phyloP scores from a whole-genome alignment of 2,113 vertebrate genomes.

The Elephas maximus region DNA sequence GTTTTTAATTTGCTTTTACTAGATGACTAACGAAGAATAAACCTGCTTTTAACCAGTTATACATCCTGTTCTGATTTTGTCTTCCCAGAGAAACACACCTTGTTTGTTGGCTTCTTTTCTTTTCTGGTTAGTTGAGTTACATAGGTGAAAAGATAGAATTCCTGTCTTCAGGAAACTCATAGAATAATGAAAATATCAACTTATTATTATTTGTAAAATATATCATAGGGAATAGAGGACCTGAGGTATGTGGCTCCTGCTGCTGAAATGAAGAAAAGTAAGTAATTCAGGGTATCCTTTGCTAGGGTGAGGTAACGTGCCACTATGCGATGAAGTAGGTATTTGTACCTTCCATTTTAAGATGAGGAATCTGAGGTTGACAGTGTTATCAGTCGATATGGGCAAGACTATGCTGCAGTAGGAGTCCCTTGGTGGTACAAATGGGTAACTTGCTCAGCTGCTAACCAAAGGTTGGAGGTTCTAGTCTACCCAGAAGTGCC shows the following conservation, averaged over 20 bases:
- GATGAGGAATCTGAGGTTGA: neutral
- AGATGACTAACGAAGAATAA: slow-evolving; percentile 63
- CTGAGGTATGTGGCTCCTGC: neutral
- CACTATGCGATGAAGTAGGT: neutral
- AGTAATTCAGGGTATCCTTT: neutral
- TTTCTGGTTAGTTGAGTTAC: neutral
- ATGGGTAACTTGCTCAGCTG: neutral
- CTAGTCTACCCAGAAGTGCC: neutral
- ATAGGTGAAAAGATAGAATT: slow-evolving; percentile 23
- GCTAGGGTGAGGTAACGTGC: neutral
- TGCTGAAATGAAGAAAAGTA: neutral
- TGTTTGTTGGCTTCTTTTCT: neutral
- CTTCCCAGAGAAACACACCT: slow-evolving; percentile 33
- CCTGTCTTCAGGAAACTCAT: neutral
- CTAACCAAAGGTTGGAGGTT: neutral
- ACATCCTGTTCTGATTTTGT: slow-evolving; percentile 57
- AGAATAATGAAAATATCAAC: neutral
- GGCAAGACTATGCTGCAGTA: neutral
- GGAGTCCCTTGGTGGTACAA: neutral
- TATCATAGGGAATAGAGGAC: neutral
- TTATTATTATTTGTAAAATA: neutral
- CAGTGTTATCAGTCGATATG: neutral
- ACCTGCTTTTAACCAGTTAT: slow-evolving; percentile 63
- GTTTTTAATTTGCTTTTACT: neutral
- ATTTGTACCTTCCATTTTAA: neutral